These are phyloP conservation scores for Gyrodactylus bullatarudis DNA, from an alignment of 1,140 invertebrate genomes.

Conservation along the genomic window DNA sequence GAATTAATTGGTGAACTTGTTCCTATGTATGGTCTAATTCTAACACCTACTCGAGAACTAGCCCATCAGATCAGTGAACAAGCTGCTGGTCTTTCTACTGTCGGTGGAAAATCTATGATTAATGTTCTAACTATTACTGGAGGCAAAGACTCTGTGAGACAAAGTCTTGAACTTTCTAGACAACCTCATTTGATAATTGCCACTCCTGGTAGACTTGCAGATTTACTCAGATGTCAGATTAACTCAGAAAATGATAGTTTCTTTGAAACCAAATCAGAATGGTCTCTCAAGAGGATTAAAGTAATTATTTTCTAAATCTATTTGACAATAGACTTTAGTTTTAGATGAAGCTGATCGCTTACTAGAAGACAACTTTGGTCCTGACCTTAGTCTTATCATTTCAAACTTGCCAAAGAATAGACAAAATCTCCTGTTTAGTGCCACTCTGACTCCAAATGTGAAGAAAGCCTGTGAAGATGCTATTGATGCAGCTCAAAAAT, in stretches of 20 bases:
- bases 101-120: slow-evolving; percentile 18
- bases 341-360: slow-evolving; percentile 22
- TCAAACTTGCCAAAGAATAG: slow-evolving; percentile 15
- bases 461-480: slow-evolving; percentile 9
- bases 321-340: too few species aligned
- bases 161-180: neutral
- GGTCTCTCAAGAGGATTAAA: slow-evolving; percentile 6
- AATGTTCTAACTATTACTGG: slow-evolving; percentile 1
- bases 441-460: slow-evolving; percentile 18
- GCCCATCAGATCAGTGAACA: slow-evolving; percentile 38
- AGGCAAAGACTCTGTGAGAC: neutral
- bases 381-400: slow-evolving; percentile 18
- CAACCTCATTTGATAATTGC: slow-evolving; percentile 1
- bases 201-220: neutral
- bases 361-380: slow-evolving; percentile 20
- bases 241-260: slow-evolving; percentile 6
- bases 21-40: slow-evolving; percentile 40
- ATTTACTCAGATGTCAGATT: slow-evolving; percentile 2
- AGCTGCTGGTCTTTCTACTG: neutral
- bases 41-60: slow-evolving; percentile 65
- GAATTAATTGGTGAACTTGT: slow-evolving; percentile 20
- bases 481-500: neutral
- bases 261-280: neutral
- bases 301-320: too few species aligned
- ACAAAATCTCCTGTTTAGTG: slow-evolving; percentile 21